Base-by-base conservation (phyloP, 2,888 invertebrate genomes). In the Cryptosula pallasiana region DNA sequence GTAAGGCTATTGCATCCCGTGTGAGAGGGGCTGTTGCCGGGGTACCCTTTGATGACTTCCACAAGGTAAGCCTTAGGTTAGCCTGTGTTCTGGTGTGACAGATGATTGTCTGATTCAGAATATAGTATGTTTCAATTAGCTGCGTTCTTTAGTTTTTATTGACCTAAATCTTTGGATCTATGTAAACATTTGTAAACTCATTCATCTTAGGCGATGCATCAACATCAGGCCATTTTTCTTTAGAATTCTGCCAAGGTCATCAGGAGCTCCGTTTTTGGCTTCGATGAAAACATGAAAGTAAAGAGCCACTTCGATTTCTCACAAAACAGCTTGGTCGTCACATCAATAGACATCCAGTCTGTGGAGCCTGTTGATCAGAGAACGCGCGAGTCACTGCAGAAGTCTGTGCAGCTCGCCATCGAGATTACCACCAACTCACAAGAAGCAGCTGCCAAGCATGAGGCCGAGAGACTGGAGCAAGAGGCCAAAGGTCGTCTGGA, bases 351-450 rank as follows among this genome's bases (percentile, higher is more conserved):
- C 76, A 86, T 87, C 76, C 86, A 87, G 78, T 85, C 86, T 35
- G 87, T 87, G 55, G 87, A 87, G 75, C 87, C 87, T 1, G 87
- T 87, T 0, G 87, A 87, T 77, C 87, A 87, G 79, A 78, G 86
- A 34, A 87, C 87, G 0, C 78, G 87, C 20, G 87, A 87, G 77
- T 80, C 87, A 1, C 80, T 87, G 57, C 84, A 84, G 81, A 87
- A 87, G 77, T 86, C 86, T 45, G 87, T 87, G 13, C 87, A 87
- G 76, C 79, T 87, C 63, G 87, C 87, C 75, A 87, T 87, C 74
- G 87, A 87, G 77, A 87, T 87, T 76, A 87, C 87, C 1, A 87
- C 87, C 72, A 86, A 86, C 78, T 86, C 86, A 13, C 87, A 87
- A 78, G 87, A 87, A 77, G 87, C 87, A 29, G 80, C 86, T 55